phyloP scores from a whole-genome alignment of 1,140 invertebrate genomes.

The Catajapyx aquilonaris region DNA sequence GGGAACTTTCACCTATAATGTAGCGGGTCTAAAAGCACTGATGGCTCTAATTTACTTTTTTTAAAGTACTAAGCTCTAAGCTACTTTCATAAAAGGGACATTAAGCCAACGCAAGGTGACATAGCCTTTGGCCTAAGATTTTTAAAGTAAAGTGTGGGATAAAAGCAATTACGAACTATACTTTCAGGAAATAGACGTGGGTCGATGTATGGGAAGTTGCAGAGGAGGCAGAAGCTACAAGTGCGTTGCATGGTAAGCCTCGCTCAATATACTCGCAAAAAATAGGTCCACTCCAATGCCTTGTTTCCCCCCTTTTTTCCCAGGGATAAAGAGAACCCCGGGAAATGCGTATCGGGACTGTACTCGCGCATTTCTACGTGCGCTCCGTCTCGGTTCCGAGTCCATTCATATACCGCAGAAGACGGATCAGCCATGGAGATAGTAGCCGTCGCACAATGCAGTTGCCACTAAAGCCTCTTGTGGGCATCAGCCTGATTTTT shows the following conservation, averaged over 20 bases:
- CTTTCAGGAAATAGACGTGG: slow-evolving; percentile 26
- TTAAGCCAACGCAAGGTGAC: too few species aligned
- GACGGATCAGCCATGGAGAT: slow-evolving; percentile 19
- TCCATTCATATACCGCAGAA: slow-evolving; percentile 23
- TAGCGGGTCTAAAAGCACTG: too few species aligned
- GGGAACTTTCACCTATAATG: too few species aligned
- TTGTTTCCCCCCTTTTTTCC: slow-evolving; percentile 7
- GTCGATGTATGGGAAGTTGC: slow-evolving; percentile 25
- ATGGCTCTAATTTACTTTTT: too few species aligned
- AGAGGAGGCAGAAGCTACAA: slow-evolving; percentile 19
- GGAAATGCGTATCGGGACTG: slow-evolving; percentile 21
- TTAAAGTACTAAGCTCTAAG: too few species aligned
- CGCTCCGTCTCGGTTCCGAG: slow-evolving; percentile 21
- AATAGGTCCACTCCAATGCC: not conserved
- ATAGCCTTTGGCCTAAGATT: too few species aligned
- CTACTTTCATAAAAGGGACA: too few species aligned
- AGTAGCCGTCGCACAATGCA: slow-evolving; percentile 24
- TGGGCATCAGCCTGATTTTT: not conserved
- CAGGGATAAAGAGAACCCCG: slow-evolving; percentile 20
- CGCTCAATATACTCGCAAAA: not conserved
- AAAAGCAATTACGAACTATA: too few species aligned
- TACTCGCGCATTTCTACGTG: slow-evolving; percentile 21
- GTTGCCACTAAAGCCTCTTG: slow-evolving; percentile 18
- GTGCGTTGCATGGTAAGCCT: slow-evolving; percentile 16
- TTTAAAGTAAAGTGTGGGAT: too few species aligned